Evolutionary conservation across 1,140 invertebrate species (phyloP), one percentile per base, ranked within the genome.

Genomic region (Sitobion miscanthi): DNA sequence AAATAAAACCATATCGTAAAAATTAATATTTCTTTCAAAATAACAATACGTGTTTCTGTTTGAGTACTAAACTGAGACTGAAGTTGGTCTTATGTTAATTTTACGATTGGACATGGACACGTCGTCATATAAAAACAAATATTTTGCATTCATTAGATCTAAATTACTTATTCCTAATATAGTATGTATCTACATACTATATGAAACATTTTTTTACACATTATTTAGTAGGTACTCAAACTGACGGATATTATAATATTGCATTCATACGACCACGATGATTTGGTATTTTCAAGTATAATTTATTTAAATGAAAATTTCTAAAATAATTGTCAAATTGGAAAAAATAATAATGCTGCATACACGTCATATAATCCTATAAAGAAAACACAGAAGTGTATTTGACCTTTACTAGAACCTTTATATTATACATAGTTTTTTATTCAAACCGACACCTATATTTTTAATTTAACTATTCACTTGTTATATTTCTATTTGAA

Each of bases 1-100:
- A 90, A 90, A 90, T 69, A 45, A 90, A 62, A 69, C 45, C 17
- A 47, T 90, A 90, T 90, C 89, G 21, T 89, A 45, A 90, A 90
- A 90, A 90, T 42, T 62, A 90, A 90, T n/a, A 69, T 90, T 62
- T 90, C 20, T n/a, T 90, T 90, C 54, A 45, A 45, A 90, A 62
- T 11, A 90, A 90, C 38, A 90, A 54, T 54, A 62, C 88, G 21
- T 35, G 25, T 90, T 90, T 69, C 54, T 25, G 45, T 90, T 47
- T 42, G 35, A 57, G 88, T 23, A 42, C 14, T 25, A 23, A 57
- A 54, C 21, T 57, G 20, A 35, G 88, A n/a, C 88, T 21, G 54
- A 89, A 89, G 38, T 89, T 42, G 42, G 35, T 38, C 23, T 38
- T 35, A 38, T 89, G 35, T 89, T 57, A 35, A 38, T 89, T 38